Percentiles rank a stretch among this genome's conserved stretches.
Conservation (phyloP, 1,140 invertebrate genomes). For the Periplaneta americana region DNA sequence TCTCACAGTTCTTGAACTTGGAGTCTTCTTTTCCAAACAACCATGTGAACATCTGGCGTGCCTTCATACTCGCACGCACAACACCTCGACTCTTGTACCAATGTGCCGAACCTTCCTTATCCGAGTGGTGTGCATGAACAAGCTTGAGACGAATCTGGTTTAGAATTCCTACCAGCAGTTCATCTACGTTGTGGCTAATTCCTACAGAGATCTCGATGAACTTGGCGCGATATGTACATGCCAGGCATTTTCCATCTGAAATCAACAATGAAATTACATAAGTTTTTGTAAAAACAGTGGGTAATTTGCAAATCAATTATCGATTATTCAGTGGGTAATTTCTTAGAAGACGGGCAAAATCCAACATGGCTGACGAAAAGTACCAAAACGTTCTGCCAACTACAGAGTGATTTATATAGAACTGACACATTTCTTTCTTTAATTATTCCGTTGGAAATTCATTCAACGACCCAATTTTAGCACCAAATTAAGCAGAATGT, state of each 20-base stretch:
- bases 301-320: not conserved
- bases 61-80: conserved; percentile 79
- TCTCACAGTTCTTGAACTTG: conserved; percentile 88
- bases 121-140: conserved; percentile 52
- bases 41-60: conserved; percentile 83
- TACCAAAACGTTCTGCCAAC: no score
- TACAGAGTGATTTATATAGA: no score
- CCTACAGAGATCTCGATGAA: conserved; percentile 87
- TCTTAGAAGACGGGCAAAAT: no score
- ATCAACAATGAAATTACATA: not conserved
- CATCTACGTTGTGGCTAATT: conserved; percentile 87
- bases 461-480: no score
- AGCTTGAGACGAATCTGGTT: conserved; percentile 76
- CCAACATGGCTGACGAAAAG: no score
- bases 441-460: no score
- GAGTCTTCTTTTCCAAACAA: conserved; percentile 84
- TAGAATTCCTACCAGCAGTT: conserved; percentile 73
- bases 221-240: conserved; percentile 78
- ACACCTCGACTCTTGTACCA: conserved; percentile 81
- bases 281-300: no score
- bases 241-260: conserved; percentile 80
- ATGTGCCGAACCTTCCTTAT: conserved; percentile 39
- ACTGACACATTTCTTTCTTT: no score
- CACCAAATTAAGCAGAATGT: no score
- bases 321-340: no score